phyloP scores from a whole-genome alignment of 37 sponge, comb jelly and placozoan genomes.

The Beroe forskalii region DNA sequence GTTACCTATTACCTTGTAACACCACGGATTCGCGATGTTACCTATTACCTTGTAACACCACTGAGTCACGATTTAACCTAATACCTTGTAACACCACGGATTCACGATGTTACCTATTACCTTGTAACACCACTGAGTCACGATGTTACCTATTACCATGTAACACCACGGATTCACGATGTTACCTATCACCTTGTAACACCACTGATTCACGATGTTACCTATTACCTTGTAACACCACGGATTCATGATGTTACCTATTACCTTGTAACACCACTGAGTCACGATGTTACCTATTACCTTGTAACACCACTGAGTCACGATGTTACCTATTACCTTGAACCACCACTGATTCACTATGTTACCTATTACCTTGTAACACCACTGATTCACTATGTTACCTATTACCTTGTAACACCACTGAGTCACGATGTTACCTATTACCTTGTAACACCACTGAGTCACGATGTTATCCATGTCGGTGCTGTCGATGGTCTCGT shows the following conservation, averaged over 20 bases:
- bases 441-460: constrained; percentile 7
- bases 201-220: background rate
- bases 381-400: background rate
- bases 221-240: background rate
- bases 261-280: constrained; percentile 1
- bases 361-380: background rate
- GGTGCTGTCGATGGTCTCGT: background rate
- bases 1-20: background rate
- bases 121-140: background rate
- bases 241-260: background rate
- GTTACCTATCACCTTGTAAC: background rate
- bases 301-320: background rate
- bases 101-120: background rate
- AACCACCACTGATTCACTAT: background rate
- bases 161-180: too few relatives aligned
- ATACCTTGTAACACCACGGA: background rate
- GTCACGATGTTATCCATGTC: background rate
- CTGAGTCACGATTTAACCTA: background rate
- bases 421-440: background rate
- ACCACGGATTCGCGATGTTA: background rate
- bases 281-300: background rate
- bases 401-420: background rate
- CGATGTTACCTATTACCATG: background rate
- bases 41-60: background rate
- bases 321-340: background rate